These are phyloP conservation scores for Acanthisitta chloris DNA, from an alignment of 2,113 vertebrate species.

Conservation along the genomic window DNA sequence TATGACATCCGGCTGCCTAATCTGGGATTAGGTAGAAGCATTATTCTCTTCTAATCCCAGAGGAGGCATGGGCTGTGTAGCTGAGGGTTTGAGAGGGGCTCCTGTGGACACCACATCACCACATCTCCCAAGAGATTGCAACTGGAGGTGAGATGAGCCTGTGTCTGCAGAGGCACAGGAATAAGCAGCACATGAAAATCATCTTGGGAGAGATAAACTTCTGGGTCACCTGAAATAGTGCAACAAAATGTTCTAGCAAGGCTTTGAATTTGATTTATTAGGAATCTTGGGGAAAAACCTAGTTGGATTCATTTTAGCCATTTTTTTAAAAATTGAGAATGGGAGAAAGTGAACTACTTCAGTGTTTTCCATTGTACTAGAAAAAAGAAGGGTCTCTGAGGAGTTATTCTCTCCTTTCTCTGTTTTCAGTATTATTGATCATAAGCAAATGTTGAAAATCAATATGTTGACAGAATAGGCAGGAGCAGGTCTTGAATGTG, in stretches of 20 bases:
- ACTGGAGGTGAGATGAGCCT: background rate
- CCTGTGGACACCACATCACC: background rate
- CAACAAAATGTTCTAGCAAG: background rate
- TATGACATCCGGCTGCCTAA: background rate
- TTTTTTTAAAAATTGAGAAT: background rate
- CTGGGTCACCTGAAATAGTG: background rate
- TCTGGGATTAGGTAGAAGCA: background rate
- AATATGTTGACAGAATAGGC: background rate
- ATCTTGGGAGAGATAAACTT: background rate
- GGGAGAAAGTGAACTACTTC: background rate
- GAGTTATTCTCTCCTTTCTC: background rate
- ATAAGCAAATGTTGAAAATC: background rate
- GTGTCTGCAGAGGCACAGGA: background rate
- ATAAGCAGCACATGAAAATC: background rate
- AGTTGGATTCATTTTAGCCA: background rate
- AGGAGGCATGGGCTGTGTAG: background rate
- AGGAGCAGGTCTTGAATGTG: background rate
- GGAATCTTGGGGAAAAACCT: background rate
- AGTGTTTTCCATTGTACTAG: background rate
- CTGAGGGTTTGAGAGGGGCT: background rate
- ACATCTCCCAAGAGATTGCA: rapidly evolving
- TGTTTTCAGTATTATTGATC: background rate
- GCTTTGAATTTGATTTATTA: background rate
- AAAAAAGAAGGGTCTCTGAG: background rate
- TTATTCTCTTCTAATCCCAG: background rate